Conservation (phyloP, 2,113 vertebrate genomes). For the Cyanistes caeruleus region DNA sequence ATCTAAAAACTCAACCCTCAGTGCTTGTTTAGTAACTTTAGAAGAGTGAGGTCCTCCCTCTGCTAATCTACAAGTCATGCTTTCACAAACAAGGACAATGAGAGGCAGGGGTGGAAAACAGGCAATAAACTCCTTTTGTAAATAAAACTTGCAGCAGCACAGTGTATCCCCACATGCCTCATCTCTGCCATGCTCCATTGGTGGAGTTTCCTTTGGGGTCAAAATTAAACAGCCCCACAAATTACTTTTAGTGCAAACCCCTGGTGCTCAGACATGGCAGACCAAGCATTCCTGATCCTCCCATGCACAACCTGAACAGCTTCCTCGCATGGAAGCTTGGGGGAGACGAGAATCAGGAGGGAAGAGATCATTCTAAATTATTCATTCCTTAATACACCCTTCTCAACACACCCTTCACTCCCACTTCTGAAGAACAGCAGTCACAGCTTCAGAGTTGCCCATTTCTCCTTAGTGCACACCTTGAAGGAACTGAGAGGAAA, state of each 20-base stretch:
- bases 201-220: neutral
- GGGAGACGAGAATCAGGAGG: neutral
- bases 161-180: neutral
- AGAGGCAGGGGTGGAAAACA: slow-evolving; percentile 22
- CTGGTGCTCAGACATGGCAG: neutral
- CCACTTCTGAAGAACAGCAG: neutral
- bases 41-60: neutral
- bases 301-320: neutral
- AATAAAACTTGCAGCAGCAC: slow-evolving; percentile 5
- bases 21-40: slow-evolving; percentile 40
- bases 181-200: neutral
- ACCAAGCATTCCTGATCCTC: neutral
- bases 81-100: slow-evolving; percentile 40
- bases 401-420: neutral
- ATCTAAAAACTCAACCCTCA: neutral
- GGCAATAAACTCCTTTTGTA: slow-evolving; percentile 36
- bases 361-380: neutral
- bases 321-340: neutral
- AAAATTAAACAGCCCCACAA: neutral
- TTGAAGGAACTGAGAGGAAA: neutral
- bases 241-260: neutral
- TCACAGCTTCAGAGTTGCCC: neutral
- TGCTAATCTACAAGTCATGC: neutral
- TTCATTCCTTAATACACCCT: neutral
- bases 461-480: neutral